Conservation (phyloP, 2,113 vertebrate genomes). For the Osmerus mordax region DNA sequence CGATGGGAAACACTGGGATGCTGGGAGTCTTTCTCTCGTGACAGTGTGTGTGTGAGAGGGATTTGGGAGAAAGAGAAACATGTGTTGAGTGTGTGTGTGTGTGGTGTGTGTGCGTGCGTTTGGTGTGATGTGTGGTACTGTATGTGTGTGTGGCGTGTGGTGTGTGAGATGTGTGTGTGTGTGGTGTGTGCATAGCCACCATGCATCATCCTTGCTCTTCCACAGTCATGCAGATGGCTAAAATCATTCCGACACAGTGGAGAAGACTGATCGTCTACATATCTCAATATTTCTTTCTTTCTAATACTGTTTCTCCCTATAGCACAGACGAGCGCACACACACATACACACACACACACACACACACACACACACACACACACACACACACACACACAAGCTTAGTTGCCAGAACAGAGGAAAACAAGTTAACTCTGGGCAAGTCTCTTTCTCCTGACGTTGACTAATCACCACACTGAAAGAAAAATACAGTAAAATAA, state of each 20-base stretch:
- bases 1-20: background rate
- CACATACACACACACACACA: background rate
- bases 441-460: background rate
- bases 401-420: background rate
- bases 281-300: background rate
- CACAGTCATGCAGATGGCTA: background rate
- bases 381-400: background rate
- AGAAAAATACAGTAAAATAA: conserved; percentile 9
- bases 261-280: background rate
- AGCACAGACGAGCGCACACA: background rate
- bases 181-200: background rate
- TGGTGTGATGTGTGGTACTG: background rate
- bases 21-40: background rate
- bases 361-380: background rate
- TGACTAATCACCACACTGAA: conserved; percentile 16
- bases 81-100: background rate
- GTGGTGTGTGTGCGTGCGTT: conserved; percentile 2
- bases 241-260: background rate
- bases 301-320: background rate
- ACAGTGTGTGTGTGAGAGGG: too few species aligned
- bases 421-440: background rate
- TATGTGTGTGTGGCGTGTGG: background rate
- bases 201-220: background rate
- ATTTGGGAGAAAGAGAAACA: too few species aligned
- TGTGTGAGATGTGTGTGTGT: background rate